These are phyloP conservation scores for Rhagophthalmus giganteus DNA, from an alignment of 2,888 invertebrate species.

Conservation along the genomic window DNA sequence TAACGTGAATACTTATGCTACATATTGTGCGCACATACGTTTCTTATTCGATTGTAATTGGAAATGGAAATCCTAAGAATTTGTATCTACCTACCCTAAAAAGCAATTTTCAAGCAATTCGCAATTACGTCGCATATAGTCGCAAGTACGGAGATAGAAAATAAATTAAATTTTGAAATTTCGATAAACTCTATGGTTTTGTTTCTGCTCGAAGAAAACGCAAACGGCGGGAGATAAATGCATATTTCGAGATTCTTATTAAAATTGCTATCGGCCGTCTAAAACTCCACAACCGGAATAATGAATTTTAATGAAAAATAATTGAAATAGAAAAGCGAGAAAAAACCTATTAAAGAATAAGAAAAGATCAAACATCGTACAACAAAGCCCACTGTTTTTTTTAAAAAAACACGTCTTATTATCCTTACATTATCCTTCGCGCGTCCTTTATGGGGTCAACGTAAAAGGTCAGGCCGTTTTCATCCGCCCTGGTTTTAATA, in stretches of 20 bases:
- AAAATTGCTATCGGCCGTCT: slow-evolving; percentile 8
- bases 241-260: slow-evolving; percentile 11
- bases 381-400: slow-evolving; percentile 3
- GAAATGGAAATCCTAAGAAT: no score
- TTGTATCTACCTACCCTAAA: no score
- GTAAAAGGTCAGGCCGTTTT: slow-evolving; percentile 24
- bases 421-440: slow-evolving; percentile 16
- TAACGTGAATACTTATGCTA: no score
- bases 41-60: no score
- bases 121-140: slow-evolving; percentile 14
- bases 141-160: slow-evolving; percentile 48
- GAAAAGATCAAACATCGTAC: slow-evolving; percentile 3
- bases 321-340: slow-evolving; percentile 1
- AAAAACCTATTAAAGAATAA: background rate
- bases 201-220: slow-evolving; percentile 6
- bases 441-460: slow-evolving; percentile 27
- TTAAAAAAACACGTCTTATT: slow-evolving; percentile 18
- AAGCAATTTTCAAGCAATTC: no score
- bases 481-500: slow-evolving; percentile 24
- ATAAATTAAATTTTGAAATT: slow-evolving; percentile 48
- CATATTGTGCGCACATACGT: no score
- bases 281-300: background rate
- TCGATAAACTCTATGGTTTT: slow-evolving; percentile 38
- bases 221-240: slow-evolving; percentile 15
- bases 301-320: slow-evolving; percentile 13